Evolutionary conservation across 1,140 invertebrate species (phyloP).

Genomic region (Pachyrhynchus sulphureomaculatus): DNA sequence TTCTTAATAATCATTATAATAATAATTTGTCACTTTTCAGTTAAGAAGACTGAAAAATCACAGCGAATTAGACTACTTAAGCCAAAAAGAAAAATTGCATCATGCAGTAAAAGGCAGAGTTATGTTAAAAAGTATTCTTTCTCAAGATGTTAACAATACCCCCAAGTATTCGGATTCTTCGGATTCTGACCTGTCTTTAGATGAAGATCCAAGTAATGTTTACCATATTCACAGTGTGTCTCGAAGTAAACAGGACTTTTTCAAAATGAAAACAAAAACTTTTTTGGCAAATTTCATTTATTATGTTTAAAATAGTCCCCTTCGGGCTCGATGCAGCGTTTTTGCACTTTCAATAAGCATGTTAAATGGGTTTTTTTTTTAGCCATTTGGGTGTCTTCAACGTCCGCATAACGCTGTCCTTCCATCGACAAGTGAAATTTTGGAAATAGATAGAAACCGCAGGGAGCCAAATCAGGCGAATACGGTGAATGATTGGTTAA

Average conservation of each 20-base stretch:
- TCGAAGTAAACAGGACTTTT: too few relatives aligned
- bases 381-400: too few relatives aligned
- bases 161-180: slow-evolving; percentile 32
- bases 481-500: too few relatives aligned
- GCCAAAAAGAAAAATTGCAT: slow-evolving; percentile 58
- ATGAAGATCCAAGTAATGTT: slow-evolving; percentile 21
- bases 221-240: neutral
- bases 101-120: slow-evolving; percentile 57
- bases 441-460: too few relatives aligned
- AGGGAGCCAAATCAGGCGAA: too few relatives aligned
- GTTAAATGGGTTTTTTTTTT: too few relatives aligned
- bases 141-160: slow-evolving; percentile 30
- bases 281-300: too few relatives aligned
- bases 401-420: too few relatives aligned
- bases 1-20: neutral
- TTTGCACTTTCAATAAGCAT: too few relatives aligned
- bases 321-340: too few relatives aligned
- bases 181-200: slow-evolving; percentile 35
- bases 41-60: slow-evolving; percentile 58
- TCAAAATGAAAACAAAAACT: neutral
- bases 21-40: slow-evolving; percentile 13
- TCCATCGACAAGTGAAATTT: too few relatives aligned
- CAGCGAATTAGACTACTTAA: slow-evolving; percentile 58
- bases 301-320: too few relatives aligned
- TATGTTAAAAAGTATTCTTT: slow-evolving; percentile 46